These are phyloP conservation scores for Erynnis tages DNA, from an alignment of 2,888 invertebrate species.

Conservation along the genomic window DNA sequence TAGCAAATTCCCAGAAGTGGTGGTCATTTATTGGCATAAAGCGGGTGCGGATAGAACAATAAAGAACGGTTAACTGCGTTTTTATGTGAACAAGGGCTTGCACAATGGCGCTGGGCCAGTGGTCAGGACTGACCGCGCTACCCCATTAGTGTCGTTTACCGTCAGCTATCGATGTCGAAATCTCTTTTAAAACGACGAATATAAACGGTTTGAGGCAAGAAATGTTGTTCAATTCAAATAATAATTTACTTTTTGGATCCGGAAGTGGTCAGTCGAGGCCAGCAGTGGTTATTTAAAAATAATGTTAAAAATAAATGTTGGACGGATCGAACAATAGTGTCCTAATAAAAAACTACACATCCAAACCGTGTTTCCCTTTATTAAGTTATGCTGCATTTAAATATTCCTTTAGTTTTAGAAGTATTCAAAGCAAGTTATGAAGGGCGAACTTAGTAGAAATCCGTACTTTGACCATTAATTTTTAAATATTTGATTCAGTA, in stretches of 20 bases:
- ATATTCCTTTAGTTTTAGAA: too few relatives aligned
- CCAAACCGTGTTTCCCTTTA: too few relatives aligned
- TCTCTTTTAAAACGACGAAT: slow-evolving; percentile 13
- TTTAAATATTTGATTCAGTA: too few relatives aligned
- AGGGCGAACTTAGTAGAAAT: too few relatives aligned
- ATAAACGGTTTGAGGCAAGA: not conserved
- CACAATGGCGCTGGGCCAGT: slow-evolving; percentile 68
- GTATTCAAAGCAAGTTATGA: too few relatives aligned
- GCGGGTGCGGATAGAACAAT: slow-evolving; percentile 74
- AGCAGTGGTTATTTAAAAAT: not conserved
- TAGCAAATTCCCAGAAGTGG: slow-evolving; percentile 69
- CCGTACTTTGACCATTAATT: too few relatives aligned
- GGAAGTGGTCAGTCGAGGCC: slow-evolving; percentile 13
- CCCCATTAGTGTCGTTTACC: slow-evolving; percentile 40
- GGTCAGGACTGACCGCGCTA: slow-evolving; percentile 64
- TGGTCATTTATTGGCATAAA: slow-evolving; percentile 72
- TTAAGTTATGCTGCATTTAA: too few relatives aligned
- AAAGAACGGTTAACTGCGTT: slow-evolving; percentile 80
- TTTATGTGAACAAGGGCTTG: slow-evolving; percentile 77
- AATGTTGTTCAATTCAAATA: not conserved
- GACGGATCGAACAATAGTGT: too few relatives aligned
- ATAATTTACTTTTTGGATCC: not conserved
- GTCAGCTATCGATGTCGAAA: slow-evolving; percentile 43
- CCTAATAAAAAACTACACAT: too few relatives aligned
- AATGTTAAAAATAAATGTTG: too few relatives aligned